phyloP scores from a whole-genome alignment of 2,888 invertebrate species.

The Amaurobius ferox region DNA sequence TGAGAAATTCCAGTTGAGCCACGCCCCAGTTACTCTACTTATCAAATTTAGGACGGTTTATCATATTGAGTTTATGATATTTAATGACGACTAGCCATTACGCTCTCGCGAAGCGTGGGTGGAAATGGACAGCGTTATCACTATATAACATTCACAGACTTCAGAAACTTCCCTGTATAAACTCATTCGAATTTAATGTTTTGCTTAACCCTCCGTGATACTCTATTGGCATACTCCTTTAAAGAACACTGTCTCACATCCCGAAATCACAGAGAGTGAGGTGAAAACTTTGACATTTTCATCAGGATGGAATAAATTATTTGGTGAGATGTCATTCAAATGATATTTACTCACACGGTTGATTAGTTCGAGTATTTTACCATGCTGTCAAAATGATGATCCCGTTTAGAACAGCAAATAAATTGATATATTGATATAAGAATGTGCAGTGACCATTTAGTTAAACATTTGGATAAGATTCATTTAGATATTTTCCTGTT shows the following conservation, averaged over 20 bases:
- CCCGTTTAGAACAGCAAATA: too few relatives aligned
- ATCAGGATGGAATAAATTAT: not conserved
- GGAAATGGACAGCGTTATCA: too few relatives aligned
- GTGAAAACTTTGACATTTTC: constrained; percentile 1
- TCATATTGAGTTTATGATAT: too few relatives aligned
- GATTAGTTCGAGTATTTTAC: not conserved
- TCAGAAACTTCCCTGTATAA: not conserved
- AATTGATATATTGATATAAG: too few relatives aligned
- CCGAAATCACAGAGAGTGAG: not conserved
- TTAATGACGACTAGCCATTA: not conserved
- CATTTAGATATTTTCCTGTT: too few relatives aligned
- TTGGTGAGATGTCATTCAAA: not conserved
- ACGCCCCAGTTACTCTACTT: too few relatives aligned
- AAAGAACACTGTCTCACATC: not conserved
- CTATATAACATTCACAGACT: not conserved
- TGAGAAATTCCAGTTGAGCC: too few relatives aligned
- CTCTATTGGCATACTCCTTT: not conserved
- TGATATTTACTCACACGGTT: not conserved
- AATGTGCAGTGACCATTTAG: too few relatives aligned
- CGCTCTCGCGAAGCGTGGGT: too few relatives aligned
- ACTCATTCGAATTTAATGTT: not conserved
- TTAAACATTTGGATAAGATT: too few relatives aligned
- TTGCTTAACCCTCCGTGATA: not conserved
- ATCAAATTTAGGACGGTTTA: too few relatives aligned
- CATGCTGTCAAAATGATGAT: not conserved